A percentile compares a stretch with the other conserved stretches of the same genome.
Evolutionary conservation across 2,113 vertebrate genomes (phyloP).

Genomic region (Arvicanthis niloticus): DNA sequence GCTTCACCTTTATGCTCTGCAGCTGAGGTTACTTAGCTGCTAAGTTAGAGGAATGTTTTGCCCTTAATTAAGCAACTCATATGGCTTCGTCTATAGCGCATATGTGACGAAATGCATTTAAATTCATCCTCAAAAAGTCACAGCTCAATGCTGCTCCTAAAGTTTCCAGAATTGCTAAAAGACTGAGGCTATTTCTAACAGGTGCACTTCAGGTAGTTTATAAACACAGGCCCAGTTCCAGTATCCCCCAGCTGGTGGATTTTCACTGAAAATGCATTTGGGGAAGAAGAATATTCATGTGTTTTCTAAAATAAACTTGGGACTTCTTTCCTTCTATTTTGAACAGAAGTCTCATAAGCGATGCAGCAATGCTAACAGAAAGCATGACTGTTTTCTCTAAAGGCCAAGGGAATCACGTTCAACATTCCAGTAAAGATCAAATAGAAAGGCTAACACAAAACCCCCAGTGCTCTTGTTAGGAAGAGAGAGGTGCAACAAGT

Average conservation of each 20-base stretch:
- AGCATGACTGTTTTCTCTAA: slow-evolving; percentile 14
- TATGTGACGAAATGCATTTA: slow-evolving; percentile 27
- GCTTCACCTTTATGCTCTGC: background rate
- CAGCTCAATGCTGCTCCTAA: slow-evolving; percentile 8
- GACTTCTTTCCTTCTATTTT: slow-evolving; percentile 55
- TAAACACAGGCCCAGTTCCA: slow-evolving; percentile 56
- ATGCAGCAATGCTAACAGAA: slow-evolving; percentile 14
- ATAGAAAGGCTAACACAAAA: background rate
- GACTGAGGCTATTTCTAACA: slow-evolving; percentile 54
- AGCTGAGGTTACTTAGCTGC: background rate
- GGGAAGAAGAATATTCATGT: slow-evolving; percentile 62
- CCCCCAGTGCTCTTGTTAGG: background rate
- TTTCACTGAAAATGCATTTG: slow-evolving; percentile 59
- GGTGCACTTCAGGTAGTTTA: slow-evolving; percentile 4
- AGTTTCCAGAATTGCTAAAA: slow-evolving; percentile 28
- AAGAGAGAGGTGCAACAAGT: background rate
- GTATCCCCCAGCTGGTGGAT: background rate
- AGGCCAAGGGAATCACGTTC: slow-evolving; percentile 16
- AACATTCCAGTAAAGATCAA: background rate
- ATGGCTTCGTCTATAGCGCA: background rate
- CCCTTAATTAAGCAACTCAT: slow-evolving; percentile 23
- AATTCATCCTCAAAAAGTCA: slow-evolving; percentile 31
- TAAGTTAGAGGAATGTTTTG: background rate
- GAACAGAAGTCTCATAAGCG: slow-evolving; percentile 25
- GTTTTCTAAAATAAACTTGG: slow-evolving; percentile 54